Conservation (phyloP, 2,888 invertebrate genomes). For the Coenonympha glycerion region DNA sequence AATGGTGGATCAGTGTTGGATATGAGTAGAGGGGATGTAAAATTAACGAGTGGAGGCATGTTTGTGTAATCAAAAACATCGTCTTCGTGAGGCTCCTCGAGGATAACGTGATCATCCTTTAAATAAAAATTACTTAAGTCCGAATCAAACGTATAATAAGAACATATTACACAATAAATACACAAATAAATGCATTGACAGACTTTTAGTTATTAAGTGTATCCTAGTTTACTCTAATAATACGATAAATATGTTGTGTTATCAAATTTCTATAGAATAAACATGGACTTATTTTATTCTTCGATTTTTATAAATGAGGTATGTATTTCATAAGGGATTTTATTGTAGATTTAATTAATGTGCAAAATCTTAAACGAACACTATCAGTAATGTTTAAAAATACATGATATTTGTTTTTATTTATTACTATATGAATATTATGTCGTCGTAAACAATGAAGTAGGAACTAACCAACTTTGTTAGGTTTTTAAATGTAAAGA, state of each 20-base stretch:
- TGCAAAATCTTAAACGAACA: not conserved
- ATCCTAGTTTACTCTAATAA: not conserved
- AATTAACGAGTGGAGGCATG: constrained; percentile 65
- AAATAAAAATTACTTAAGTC: constrained; percentile 71
- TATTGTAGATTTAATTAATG: not conserved
- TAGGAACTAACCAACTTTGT: constrained; percentile 9
- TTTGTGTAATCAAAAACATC: constrained; percentile 63
- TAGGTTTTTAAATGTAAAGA: too few relatives aligned
- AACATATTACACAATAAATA: constrained; percentile 34
- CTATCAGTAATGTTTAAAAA: constrained; percentile 1
- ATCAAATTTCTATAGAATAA: not conserved
- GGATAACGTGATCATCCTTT: constrained; percentile 72
- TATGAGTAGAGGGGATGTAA: constrained; percentile 53
- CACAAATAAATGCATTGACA: constrained; percentile 65
- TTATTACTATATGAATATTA: too few relatives aligned
- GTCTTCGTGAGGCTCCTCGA: constrained; percentile 71
- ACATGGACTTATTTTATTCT: not conserved
- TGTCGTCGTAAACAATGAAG: not conserved
- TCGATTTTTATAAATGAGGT: constrained; percentile 6
- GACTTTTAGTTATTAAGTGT: constrained; percentile 38
- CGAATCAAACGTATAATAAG: constrained; percentile 50
- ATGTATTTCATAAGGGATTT: constrained; percentile 2
- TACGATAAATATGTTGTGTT: not conserved
- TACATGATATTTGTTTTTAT: constrained; percentile 1
- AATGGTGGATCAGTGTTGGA: constrained; percentile 67